Base-by-base conservation (phyloP, 2,113 vertebrate genomes). In the Pomatostomus ruficeps region DNA sequence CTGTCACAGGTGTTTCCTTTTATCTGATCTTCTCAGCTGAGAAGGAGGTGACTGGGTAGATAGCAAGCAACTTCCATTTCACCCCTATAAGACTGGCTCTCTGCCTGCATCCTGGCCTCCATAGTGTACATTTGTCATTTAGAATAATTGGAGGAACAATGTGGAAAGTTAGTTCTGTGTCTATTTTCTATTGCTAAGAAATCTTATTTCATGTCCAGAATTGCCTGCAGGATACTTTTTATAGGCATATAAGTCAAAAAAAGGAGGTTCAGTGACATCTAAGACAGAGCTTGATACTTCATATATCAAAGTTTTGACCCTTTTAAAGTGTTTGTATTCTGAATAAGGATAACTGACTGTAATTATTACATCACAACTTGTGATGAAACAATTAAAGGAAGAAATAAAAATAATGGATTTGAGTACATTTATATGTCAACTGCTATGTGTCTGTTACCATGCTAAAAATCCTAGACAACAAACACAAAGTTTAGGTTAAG, bases 401-500 rank as follows among this genome's bases (percentile, higher is more conserved):
- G 25, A 62, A 91, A 51, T 21, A 80, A 51, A 84, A 82, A 66
- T 1, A 58, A 55, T 16, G 5, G 11, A 68, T 86, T 73, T 71
- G 59, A 26, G 54, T 65, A 66, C 35, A 51, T 73, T 66, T 88
- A 24, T 75, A 21, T 87, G 40, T 79, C 3, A 2, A n/a, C 40
- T 72, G 23, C 24, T 72, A 19, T 74, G 35, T 78, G 22, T 38
- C 55, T 9, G 3, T 83, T 85, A 72, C 25, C 43, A 74, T 1
- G 5, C 31, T 63, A 79, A 63, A 93, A 88, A 40, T 52, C 40
- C 82, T 48, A 73, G 62, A 85, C 25, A 91, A 63, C 71, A 93
- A 36, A 28, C 55, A 70, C 18, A 78, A 65, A 88, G 89, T 89
- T 77, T 85, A 93, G 77, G 91, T 77, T 94, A 94, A 87, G 58